Base-by-base conservation (phyloP, 2,113 vertebrate species). In the Xyliphius kryptos region DNA sequence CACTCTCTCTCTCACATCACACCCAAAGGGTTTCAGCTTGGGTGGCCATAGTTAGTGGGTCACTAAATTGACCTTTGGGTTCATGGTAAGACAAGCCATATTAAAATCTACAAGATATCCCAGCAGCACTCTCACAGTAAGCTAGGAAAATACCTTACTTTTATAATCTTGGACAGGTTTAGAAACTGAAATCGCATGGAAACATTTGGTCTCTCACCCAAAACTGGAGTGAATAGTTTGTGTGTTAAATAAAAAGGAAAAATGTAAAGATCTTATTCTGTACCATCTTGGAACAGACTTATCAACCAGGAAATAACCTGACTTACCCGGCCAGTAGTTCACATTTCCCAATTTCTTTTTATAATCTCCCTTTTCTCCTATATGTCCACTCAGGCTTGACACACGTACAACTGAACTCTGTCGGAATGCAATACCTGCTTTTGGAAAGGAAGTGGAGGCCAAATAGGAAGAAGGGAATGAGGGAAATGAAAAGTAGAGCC, bases 311-410 rank as follows among this genome's bases (percentile, higher is more conserved):
- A 75, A 80, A 86, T 82, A 77, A 67, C 70, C 64, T 77, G 75
- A 77, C 65, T n/a, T n/a, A n/a, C 75, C 77, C 70, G 76, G 82
- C 76, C 79, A 2, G 48, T 75, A 79, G 78, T 76, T 84, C 80
- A 78, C 73, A 71, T 85, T 83, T 83, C 81, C 80, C 65, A 69
- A 76, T 75, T 71, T 79, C 77, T 80, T 50, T 19, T 22, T 64
- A 46, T 57, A 69, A 69, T 66, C 79, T 75, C 72, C 76, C 50
- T 63, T 20, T 52, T 79, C 82, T 83, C 83, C 79, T 82, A 81
- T 81, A 78, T 68, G 78, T 69, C 68, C 71, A 80, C 77, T 78
- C 73, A 70, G 80, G 82, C 82, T 67, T 78, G 79, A 81, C 74
- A 5, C 67, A 71, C 64, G 70, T 77, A 81, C 68, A 63, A 77